phyloP scores from a whole-genome alignment of 2,797 vertebrate species.

The Poeciliopsis turneri region DNA sequence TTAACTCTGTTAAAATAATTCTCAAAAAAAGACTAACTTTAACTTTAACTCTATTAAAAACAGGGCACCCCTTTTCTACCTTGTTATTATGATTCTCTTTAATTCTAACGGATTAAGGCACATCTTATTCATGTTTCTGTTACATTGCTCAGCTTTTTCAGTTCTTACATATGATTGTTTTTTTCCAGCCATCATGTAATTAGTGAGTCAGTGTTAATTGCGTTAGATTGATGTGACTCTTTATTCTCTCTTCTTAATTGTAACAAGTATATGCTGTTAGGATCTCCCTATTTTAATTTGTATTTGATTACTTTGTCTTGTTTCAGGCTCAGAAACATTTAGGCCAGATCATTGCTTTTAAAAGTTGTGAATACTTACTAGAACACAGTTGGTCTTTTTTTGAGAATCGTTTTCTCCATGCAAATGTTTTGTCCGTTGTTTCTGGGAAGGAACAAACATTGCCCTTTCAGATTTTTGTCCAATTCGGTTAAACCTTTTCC shows the following conservation, averaged over 20 bases:
- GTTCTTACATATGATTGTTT: background rate
- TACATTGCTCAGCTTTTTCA: background rate
- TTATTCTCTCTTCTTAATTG: background rate
- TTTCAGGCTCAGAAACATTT: background rate
- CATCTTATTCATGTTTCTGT: background rate
- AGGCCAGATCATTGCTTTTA: background rate
- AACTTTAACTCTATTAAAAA: no score
- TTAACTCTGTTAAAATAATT: no score
- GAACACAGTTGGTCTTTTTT: background rate
- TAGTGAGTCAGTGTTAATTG: background rate
- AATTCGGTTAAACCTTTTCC: background rate
- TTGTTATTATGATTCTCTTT: background rate
- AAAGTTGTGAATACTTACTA: background rate
- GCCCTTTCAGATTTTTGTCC: background rate
- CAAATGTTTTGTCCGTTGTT: background rate
- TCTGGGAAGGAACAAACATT: background rate
- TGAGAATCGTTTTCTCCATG: background rate
- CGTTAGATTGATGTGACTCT: background rate
- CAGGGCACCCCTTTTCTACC: no score
- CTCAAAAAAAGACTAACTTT: no score
- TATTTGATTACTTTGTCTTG: background rate
- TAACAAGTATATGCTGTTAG: background rate
- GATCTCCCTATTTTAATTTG: background rate
- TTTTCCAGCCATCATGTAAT: background rate
- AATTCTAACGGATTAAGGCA: background rate